phyloP scores from a whole-genome alignment of 1,140 invertebrate genomes.

The Caenorhabditis remanei region DNA sequence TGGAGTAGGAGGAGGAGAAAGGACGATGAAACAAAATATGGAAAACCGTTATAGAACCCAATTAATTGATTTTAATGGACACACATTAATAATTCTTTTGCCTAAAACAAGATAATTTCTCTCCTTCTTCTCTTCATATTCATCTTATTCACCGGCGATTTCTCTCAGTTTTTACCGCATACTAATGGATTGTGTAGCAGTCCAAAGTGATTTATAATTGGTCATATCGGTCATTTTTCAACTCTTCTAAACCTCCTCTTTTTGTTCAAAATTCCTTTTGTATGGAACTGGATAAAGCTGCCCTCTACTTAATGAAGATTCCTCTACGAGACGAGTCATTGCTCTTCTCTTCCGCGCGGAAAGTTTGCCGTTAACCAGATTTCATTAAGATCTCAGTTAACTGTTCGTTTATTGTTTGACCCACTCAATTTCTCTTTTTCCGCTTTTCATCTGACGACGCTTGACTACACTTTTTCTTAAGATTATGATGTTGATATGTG shows the following conservation, averaged over 20 bases:
- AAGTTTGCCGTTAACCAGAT: constrained; percentile 49
- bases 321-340: neutral
- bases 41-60: neutral
- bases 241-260: neutral
- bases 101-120: constrained; percentile 23
- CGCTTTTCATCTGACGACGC: no score
- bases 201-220: constrained; percentile 46
- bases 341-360: neutral
- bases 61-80: neutral
- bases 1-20: neutral
- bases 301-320: constrained; percentile 14
- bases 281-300: constrained; percentile 15
- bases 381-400: neutral
- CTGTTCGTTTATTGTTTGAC: constrained; percentile 9
- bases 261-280: neutral
- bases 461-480: constrained; percentile 6
- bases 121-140: neutral
- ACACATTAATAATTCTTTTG: neutral
- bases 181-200: constrained; percentile 37
- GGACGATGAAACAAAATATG: neutral
- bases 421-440: neutral
- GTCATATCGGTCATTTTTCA: constrained; percentile 33
- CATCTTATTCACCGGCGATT: constrained; percentile 19
- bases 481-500: no score
- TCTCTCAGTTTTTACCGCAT: neutral